Base-by-base conservation (phyloP, 2,113 vertebrate species). In the Empidonax alnorum region DNA sequence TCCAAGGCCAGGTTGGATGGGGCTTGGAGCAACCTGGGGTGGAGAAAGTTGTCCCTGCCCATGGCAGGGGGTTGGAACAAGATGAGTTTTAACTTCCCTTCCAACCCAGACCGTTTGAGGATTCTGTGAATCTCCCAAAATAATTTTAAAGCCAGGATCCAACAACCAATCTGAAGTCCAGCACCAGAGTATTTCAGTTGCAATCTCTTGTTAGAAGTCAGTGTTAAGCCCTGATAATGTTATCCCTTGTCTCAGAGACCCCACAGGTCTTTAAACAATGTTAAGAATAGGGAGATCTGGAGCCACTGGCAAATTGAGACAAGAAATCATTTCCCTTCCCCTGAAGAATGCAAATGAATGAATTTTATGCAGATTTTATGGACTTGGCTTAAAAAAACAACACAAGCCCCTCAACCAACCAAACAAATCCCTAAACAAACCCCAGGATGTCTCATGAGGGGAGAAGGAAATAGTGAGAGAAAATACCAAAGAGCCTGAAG, bases 1-100 rank as follows among this genome's bases (percentile, higher is more conserved):
- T 0, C 39, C 78, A 30, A 75, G 69, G 39, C 24, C 53, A 53
- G 13, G 30, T 0, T 75, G 46, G 52, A 23, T 0, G 0, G 35
- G 25, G 9, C 11, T 49, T 6, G 50, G 59, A 81, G 27, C 33
- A 13, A 0, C 24, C 24, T 69, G 47, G 55, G 30, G 5, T 0
- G 7, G 39, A 27, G 47, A n/a, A 0, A 83, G 12, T 11, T 17
- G 28, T 55, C 25, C 17, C 79, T 62, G n/a, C 13, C 35, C 14
- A 27, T 35, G 28, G 25, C 21, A 76, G 8, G 3, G 7, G 4
- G 2, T 6, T 50, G 47, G 71, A 16, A 69, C 7, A 2, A 13
- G 9, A 42, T 47, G 10, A 0, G 10, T 3, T 69, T 55, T 49
- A 55, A 28, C 6, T 10, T 49, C 17, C 12, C 21, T 69, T 55